Evolutionary conservation across 2,797 vertebrate species (phyloP), one percentile per base, ranked within the genome.

Genomic region (Neosilurus mollespiculum): DNA sequence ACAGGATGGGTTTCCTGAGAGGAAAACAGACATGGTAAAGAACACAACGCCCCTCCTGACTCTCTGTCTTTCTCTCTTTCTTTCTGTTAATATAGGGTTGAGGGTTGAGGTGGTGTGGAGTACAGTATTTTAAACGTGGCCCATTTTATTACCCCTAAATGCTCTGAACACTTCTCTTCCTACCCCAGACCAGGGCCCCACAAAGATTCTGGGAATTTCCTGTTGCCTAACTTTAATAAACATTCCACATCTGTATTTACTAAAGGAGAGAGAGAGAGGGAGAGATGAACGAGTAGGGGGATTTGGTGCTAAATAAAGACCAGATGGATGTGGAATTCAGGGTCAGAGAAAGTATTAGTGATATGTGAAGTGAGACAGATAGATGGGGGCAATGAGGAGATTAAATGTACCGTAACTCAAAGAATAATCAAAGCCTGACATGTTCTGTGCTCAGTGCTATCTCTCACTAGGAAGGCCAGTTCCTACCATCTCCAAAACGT

Each of bases 1-100:
- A 95, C 97, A 99, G 97, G 97, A 99, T 97, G 96, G 93, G 93
- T 96, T 98, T 99, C 98, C 97, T 98, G 96, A 95, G 94, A 96
- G 96, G 96, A 97, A 96, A 91, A 91, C 91, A 91, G 92, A 91
- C 90, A 91, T 89, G 88, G 91, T 91, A 91, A 89, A 91, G 92
- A 91, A 83, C 88, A 92, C 91, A 90, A 93, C 92, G 91, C 92
- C 92, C 89, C 89, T 90, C 88, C 87, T 83, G 53, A 80, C 79
- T 79, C 86, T 83, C 62, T 83, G 80, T 81, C 82, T 81, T 20
- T 4, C 80, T 81, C 30, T 78, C 56, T 56, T 54, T 59, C 56
- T 43, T 49, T 73, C 49, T 43, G 10, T 66, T n/a, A 18, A 24
- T 73, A 10, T 3, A 53, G 22, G 49, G 37, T 49, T 22, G 66